Evolutionary conservation across 2,888 invertebrate species (phyloP), one percentile per base, ranked within the genome.

Genomic region (Campaea margaritaria): DNA sequence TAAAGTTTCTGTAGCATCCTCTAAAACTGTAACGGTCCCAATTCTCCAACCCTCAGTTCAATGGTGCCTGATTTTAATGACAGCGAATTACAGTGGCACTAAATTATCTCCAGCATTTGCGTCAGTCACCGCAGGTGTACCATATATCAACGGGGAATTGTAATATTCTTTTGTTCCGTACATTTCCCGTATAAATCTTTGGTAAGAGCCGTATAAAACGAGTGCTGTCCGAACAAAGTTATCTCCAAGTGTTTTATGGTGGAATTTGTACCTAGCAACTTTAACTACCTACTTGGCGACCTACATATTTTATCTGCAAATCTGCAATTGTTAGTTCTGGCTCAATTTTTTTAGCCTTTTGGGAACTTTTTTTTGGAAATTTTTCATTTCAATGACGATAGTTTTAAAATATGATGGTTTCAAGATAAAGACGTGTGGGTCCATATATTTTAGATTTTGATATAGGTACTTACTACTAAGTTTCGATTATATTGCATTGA

Each of bases 101-200:
- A 57, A 70, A 50, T 61, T 54, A 59, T 62, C 44, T 58, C 42
- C 54, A 49, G 53, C 58, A 45, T 54, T 50, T 49, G 54, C 47
- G 72, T 75, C 76, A 75, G 59, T 75, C 73, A 74, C 65, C 61
- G 55, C 75, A 72, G 72, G 75, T 75, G 80, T 69, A 67, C 69
- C 74, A 75, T 79, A 73, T 72, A 75, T 79, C 78, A 73, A 67
- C 49, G 48, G 45, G 27, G 69, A 74, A 72, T 69, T 61, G 75
- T 78, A 82, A 82, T 80, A 83, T 82, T 80, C 78, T 75, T 78
- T 76, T 76, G 71, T 78, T 74, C 73, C 68, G 64, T 67, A 79
- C 70, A 77, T 81, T 81, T 74, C 56, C 62, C 65, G 67, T 72
- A 83, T 82, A 82, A 81, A 82, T 82, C 80, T 81, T 70, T 53